These are phyloP conservation scores for Amphilophus citrinellus DNA, from an alignment of 2,113 vertebrate genomes.

Conservation along the genomic window DNA sequence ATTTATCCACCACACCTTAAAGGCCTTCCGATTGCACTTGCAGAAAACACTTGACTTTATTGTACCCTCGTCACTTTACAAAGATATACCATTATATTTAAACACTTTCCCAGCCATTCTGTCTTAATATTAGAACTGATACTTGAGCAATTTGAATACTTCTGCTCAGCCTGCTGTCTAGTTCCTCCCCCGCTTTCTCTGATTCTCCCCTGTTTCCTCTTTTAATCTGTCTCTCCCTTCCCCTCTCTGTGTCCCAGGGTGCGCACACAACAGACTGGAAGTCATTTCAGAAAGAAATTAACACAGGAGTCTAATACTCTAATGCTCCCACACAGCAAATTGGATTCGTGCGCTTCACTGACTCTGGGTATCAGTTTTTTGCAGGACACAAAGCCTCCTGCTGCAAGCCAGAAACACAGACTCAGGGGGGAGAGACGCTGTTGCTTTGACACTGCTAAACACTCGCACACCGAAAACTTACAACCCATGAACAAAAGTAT, in stretches of 20 bases:
- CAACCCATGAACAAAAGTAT: neutral
- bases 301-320: conserved; percentile 64
- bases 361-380: conserved; percentile 62
- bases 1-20: too few relatives aligned
- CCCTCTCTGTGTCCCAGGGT: conserved; percentile 5
- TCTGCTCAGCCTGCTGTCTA: neutral
- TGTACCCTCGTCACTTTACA: neutral
- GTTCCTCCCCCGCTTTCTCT: neutral
- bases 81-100: neutral
- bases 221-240: neutral
- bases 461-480: neutral
- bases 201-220: neutral
- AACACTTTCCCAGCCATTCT: neutral
- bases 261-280: conserved; percentile 54
- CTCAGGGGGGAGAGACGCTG: neutral
- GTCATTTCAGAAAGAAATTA: conserved; percentile 72
- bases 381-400: conserved; percentile 60
- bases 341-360: conserved; percentile 68
- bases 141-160: neutral
- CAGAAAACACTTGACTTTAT: neutral
- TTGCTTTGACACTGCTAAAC: neutral
- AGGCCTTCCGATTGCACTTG: neutral
- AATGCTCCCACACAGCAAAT: conserved; percentile 71
- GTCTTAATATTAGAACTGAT: conserved; percentile 8
- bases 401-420: conserved; percentile 37